Percentiles rank a stretch among this genome's conserved stretches.
Evolutionary conservation across 2,797 vertebrate genomes (phyloP).

Genomic region (Crenichthys baileyi): DNA sequence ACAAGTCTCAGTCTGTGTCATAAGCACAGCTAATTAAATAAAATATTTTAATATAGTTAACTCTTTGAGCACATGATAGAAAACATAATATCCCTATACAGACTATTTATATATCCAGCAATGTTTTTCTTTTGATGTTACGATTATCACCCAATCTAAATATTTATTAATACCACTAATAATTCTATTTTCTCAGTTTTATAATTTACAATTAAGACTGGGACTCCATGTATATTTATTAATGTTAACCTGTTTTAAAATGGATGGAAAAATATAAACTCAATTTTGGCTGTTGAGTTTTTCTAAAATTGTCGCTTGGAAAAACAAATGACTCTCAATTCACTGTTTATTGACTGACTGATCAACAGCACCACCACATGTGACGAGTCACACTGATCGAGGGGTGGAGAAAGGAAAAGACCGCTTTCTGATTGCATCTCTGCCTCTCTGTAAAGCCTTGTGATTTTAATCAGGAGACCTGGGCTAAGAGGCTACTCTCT

Average conservation of each 20-base stretch:
- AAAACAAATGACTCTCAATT: background rate
- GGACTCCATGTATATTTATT: background rate
- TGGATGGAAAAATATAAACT: background rate
- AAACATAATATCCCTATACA: background rate
- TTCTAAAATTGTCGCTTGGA: background rate
- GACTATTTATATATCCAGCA: background rate
- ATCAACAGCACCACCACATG: background rate
- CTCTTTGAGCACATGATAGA: no score
- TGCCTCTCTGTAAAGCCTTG: constrained; percentile 53
- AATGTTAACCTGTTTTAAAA: background rate
- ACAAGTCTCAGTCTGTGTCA: background rate
- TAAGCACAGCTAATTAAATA: background rate
- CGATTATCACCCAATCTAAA: background rate
- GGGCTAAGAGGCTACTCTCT: constrained; percentile 44
- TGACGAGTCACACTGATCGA: constrained; percentile 7
- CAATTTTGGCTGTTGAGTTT: background rate
- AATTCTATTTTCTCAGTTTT: background rate
- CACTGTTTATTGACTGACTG: background rate
- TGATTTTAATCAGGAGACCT: constrained; percentile 72
- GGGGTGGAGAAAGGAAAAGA: background rate
- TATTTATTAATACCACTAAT: background rate
- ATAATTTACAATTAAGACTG: background rate
- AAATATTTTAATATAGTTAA: background rate
- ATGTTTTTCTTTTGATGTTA: background rate
- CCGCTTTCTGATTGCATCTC: constrained; percentile 41